Conservation (phyloP, 2,888 invertebrate genomes). For the Crepidodera aurea region DNA sequence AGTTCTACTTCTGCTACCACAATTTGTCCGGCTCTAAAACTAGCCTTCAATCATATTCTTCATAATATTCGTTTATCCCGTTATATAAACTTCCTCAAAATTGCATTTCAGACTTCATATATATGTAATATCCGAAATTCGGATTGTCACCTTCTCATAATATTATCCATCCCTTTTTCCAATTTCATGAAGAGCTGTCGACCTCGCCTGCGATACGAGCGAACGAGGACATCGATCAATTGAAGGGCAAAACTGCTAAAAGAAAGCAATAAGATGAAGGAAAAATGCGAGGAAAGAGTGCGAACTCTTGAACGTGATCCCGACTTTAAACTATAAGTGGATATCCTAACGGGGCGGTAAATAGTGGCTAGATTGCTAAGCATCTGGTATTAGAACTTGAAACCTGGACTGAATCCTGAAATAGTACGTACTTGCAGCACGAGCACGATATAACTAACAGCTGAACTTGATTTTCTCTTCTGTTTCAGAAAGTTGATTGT, state of each 20-base stretch:
- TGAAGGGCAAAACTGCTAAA: constrained; percentile 18
- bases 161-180: constrained; percentile 3
- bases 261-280: constrained; percentile 24
- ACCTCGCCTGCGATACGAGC: constrained; percentile 4
- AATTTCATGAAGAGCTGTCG: constrained; percentile 4
- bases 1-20: no score
- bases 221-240: constrained; percentile 15
- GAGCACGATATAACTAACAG: constrained; percentile 15
- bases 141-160: constrained; percentile 6
- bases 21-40: no score
- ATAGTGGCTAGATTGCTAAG: constrained; percentile 32
- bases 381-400: constrained; percentile 16
- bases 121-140: not conserved
- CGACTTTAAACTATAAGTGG: constrained; percentile 47
- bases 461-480: constrained; percentile 12
- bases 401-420: constrained; percentile 19
- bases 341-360: constrained; percentile 45
- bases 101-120: not conserved
- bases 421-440: constrained; percentile 13
- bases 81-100: not conserved
- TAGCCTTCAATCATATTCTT: no score
- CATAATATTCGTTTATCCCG: no score
- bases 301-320: constrained; percentile 19
- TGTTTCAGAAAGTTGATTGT: not conserved
- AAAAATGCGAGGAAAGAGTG: constrained; percentile 23